Evolutionary conservation across 2,888 invertebrate genomes (phyloP).

Genomic region (Ferdinandea cuprea): DNA sequence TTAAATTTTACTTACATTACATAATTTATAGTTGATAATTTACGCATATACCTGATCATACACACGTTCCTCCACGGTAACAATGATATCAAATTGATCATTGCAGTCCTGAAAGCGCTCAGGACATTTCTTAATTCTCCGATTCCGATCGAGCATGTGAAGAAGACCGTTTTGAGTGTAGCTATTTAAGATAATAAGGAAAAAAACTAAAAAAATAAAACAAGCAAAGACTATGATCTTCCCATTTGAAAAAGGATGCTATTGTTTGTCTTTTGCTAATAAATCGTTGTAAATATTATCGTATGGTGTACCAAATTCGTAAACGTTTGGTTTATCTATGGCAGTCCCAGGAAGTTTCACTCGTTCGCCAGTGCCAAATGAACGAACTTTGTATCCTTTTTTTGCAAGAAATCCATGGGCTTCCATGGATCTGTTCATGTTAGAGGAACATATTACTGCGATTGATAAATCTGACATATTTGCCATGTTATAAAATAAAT

Average conservation of each 20-base stretch:
- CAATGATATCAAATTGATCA: constrained; percentile 96
- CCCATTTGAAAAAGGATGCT: constrained; percentile 85
- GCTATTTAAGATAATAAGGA: constrained; percentile 77
- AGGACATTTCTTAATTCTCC: constrained; percentile 96
- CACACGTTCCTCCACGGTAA: constrained; percentile 98
- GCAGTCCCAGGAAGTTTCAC: constrained; percentile 98
- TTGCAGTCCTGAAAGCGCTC: constrained; percentile 95
- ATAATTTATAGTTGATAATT: too few relatives aligned
- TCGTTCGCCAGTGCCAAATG: constrained; percentile 96
- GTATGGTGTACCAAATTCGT: constrained; percentile 97
- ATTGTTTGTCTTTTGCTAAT: constrained; percentile 93
- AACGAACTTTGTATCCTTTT: constrained; percentile 97
- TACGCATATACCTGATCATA: constrained; percentile 93
- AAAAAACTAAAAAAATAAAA: constrained; percentile 10
- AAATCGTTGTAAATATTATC: constrained; percentile 98
- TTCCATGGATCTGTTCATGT: constrained; percentile 99
- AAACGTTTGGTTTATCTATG: constrained; percentile 96
- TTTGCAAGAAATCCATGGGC: constrained; percentile 98
- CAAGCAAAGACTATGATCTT: not conserved
- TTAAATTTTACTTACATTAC: too few relatives aligned
- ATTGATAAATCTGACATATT: constrained; percentile 86
- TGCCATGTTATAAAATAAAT: constrained; percentile 77
- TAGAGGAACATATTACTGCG: constrained; percentile 99
- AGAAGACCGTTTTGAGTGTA: constrained; percentile 99
- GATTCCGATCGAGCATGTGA: constrained; percentile 98